These are phyloP conservation scores for Bombus picipes DNA, from an alignment of 1,140 invertebrate genomes.

Conservation along the genomic window DNA sequence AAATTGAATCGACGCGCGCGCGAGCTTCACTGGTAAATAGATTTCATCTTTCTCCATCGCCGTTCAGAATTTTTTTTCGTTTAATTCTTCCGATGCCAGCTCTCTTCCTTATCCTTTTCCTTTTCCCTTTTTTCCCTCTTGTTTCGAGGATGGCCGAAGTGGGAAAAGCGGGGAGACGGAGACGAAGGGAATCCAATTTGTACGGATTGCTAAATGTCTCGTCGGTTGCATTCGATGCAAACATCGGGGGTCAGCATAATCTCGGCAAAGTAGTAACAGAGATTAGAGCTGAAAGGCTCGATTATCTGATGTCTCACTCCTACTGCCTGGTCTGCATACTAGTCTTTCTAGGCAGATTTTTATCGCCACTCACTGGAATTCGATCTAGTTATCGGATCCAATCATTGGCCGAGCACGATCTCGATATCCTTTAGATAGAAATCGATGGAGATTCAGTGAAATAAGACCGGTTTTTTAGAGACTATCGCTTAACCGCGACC, in stretches of 20 bases:
- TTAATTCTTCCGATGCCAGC: neutral
- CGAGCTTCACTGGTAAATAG: slow-evolving; percentile 54
- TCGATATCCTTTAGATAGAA: neutral
- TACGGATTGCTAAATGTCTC: slow-evolving; percentile 51
- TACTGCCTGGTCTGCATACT: too few species aligned
- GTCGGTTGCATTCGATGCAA: slow-evolving; percentile 44
- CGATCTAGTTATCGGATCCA: neutral
- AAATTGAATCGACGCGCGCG: slow-evolving; percentile 64
- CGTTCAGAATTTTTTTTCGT: neutral
- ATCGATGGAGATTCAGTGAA: neutral
- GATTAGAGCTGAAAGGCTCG: slow-evolving; percentile 42
- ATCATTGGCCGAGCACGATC: neutral
- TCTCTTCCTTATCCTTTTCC: too few species aligned
- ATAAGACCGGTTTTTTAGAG: neutral
- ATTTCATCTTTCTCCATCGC: slow-evolving; percentile 43
- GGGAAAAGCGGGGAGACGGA: neutral
- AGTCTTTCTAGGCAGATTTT: neutral
- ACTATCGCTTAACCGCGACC: neutral
- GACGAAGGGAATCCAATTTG: slow-evolving; percentile 48
- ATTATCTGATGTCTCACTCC: slow-evolving; percentile 19
- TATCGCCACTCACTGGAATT: neutral
- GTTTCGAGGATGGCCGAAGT: neutral
- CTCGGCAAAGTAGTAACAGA: slow-evolving; percentile 34
- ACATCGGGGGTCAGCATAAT: slow-evolving; percentile 44
- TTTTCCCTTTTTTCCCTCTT: too few species aligned